Conservation (phyloP, 2,113 vertebrate genomes). For the Mustela lutreola region DNA sequence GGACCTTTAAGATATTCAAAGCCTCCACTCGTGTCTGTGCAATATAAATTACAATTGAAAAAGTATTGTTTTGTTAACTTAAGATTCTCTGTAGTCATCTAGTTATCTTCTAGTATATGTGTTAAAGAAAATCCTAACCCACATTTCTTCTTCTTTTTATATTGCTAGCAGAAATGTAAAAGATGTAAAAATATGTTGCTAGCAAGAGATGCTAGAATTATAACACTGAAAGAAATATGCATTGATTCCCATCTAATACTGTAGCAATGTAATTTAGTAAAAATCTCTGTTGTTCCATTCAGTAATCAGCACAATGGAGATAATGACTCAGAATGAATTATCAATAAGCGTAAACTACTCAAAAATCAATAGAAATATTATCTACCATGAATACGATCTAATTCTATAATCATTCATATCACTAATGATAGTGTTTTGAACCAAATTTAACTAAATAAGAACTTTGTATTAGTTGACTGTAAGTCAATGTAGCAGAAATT, state of each 20-base stretch:
- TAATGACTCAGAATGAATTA: neutral
- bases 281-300: neutral
- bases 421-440: constrained; percentile 1
- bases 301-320: neutral
- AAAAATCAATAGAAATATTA: constrained; percentile 48
- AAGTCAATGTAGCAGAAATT: neutral
- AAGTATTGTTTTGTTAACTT: neutral
- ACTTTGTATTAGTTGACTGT: constrained; percentile 40
- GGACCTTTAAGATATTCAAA: neutral
- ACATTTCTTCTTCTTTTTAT: neutral
- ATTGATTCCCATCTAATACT: neutral
- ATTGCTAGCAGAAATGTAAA: neutral
- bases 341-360: neutral
- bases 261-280: neutral
- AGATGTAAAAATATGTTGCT: neutral
- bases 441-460: neutral
- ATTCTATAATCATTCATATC: neutral
- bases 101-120: no score
- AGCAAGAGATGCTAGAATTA: neutral
- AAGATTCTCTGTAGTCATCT: neutral
- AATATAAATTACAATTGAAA: neutral
- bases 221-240: neutral
- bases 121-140: neutral
- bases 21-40: neutral
- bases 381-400: neutral